Evolutionary conservation across 1,140 invertebrate genomes (phyloP).

Genomic region (Drosophila gunungcola): DNA sequence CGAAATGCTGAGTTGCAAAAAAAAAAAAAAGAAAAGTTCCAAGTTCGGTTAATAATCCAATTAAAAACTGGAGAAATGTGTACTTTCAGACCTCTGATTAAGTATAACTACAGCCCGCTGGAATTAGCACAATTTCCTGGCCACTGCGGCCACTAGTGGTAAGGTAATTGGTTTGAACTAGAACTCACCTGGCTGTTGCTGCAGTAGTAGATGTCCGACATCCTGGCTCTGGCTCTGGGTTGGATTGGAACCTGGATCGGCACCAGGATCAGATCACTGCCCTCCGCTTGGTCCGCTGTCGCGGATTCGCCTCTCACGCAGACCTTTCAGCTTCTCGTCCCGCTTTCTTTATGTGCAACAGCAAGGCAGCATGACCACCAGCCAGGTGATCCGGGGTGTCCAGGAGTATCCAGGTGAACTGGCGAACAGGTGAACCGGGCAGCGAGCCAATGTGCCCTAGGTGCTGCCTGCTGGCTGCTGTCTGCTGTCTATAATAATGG

Average conservation of each 20-base stretch:
- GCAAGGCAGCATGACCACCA: slow-evolving; percentile 28
- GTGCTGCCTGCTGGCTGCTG: slow-evolving; percentile 3
- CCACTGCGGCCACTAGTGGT: not conserved
- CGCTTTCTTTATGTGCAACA: slow-evolving; percentile 2
- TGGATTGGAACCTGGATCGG: not conserved
- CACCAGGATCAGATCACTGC: slow-evolving; percentile 32
- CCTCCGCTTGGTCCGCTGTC: slow-evolving; percentile 11
- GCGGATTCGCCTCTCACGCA: not conserved
- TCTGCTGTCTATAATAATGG: not conserved
- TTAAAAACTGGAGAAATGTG: slow-evolving; percentile 3
- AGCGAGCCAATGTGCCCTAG: slow-evolving; percentile 11
- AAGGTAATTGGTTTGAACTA: slow-evolving; percentile 27
- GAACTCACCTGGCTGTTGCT: slow-evolving; percentile 70
- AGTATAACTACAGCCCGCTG: slow-evolving; percentile 3
- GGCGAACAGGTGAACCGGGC: slow-evolving; percentile 19
- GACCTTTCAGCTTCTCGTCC: not conserved
- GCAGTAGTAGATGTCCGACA: slow-evolving; percentile 80
- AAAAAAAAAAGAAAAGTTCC: not conserved
- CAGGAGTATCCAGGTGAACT: slow-evolving; percentile 5
- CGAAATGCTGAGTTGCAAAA: not conserved
- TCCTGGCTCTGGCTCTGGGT: slow-evolving; percentile 42
- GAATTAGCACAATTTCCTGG: slow-evolving; percentile 9
- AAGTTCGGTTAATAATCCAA: slow-evolving; percentile 4
- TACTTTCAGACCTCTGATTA: slow-evolving; percentile 14
- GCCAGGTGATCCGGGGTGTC: slow-evolving; percentile 17